These are phyloP conservation scores for Notothenia rossii DNA, from an alignment of 2,113 vertebrate genomes.

Conservation along the genomic window DNA sequence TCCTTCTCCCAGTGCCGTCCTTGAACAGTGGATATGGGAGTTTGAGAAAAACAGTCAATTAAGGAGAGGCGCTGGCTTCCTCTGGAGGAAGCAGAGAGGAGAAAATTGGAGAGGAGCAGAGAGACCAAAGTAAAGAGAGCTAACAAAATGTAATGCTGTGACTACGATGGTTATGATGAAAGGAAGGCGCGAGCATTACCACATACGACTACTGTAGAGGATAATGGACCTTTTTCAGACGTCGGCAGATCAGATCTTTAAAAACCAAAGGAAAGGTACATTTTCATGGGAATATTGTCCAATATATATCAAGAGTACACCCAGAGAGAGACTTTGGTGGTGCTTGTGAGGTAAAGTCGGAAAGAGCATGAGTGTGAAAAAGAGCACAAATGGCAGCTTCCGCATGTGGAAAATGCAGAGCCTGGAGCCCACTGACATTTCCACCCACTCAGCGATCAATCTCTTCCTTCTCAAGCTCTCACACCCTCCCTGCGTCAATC, in stretches of 20 bases:
- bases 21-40: slow-evolving; percentile 43
- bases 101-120: slow-evolving; percentile 32
- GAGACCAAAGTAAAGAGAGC: slow-evolving; percentile 26
- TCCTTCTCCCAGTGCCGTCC: slow-evolving; percentile 22
- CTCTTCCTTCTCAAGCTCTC: slow-evolving; percentile 41
- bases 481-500: slow-evolving; percentile 10
- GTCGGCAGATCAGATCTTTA: too few species aligned
- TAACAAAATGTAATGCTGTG: slow-evolving; percentile 20
- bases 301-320: background rate
- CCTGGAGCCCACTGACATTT: slow-evolving; percentile 70
- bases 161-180: slow-evolving; percentile 18
- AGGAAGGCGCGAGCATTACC: background rate
- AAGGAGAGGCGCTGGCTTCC: slow-evolving; percentile 45
- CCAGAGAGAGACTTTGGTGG: background rate
- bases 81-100: slow-evolving; percentile 34
- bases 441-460: slow-evolving; percentile 71
- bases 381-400: slow-evolving; percentile 56
- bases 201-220: background rate
- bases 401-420: slow-evolving; percentile 67
- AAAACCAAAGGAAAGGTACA: background rate
- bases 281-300: background rate
- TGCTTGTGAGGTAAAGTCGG: slow-evolving; percentile 28
- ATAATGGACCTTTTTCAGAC: too few species aligned
- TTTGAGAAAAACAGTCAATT: slow-evolving; percentile 72
- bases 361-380: slow-evolving; percentile 50